Evolutionary conservation across 2,888 invertebrate genomes (phyloP).

Genomic region (Platycnemis pennipes): DNA sequence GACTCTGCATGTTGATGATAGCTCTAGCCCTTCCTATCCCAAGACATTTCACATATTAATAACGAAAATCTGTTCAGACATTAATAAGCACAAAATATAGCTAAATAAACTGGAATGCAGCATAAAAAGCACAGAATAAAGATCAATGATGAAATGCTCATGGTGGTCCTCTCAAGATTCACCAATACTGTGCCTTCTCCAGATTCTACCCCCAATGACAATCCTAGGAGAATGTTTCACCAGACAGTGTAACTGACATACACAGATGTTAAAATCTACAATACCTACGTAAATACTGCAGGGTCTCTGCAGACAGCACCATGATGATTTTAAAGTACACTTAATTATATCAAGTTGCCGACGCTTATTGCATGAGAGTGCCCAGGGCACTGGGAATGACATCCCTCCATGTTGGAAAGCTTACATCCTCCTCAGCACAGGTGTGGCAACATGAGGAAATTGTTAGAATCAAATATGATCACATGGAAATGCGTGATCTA

Average conservation of each 20-base stretch:
- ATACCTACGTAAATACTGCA: slow-evolving; percentile 59
- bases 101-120: slow-evolving; percentile 64
- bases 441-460: slow-evolving; percentile 58
- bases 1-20: slow-evolving; percentile 64
- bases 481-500: slow-evolving; percentile 47
- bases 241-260: slow-evolving; percentile 47
- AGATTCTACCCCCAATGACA: slow-evolving; percentile 64
- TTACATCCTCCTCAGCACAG: slow-evolving; percentile 28
- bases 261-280: slow-evolving; percentile 62
- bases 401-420: slow-evolving; percentile 1
- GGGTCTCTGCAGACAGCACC: slow-evolving; percentile 62
- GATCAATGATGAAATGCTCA: slow-evolving; percentile 62
- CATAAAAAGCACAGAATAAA: slow-evolving; percentile 66
- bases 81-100: slow-evolving; percentile 65
- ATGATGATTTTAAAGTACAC: slow-evolving; percentile 67
- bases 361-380: slow-evolving; percentile 48
- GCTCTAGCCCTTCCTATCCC: slow-evolving; percentile 67
- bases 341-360: slow-evolving; percentile 64
- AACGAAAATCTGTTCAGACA: slow-evolving; percentile 61
- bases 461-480: slow-evolving; percentile 46
- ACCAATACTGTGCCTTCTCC: slow-evolving; percentile 63
- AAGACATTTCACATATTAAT: slow-evolving; percentile 66
- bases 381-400: slow-evolving; percentile 36
- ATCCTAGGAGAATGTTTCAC: slow-evolving; percentile 60
- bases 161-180: slow-evolving; percentile 60